These are phyloP conservation scores for Alfaro cultratus DNA, from an alignment of 2,797 vertebrate genomes.

Conservation along the genomic window DNA sequence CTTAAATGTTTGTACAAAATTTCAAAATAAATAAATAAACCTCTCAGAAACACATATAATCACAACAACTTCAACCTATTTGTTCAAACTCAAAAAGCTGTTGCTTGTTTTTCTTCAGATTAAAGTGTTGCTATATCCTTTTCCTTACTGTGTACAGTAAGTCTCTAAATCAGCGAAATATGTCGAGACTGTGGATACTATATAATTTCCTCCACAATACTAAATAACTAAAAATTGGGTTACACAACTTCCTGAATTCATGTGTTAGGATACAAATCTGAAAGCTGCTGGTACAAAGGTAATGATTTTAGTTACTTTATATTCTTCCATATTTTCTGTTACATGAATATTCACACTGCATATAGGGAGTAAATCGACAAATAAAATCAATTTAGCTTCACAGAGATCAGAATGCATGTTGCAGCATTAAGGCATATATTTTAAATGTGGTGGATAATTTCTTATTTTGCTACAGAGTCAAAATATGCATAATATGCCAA, in stretches of 20 bases:
- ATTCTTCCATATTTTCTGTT: background rate
- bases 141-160: background rate
- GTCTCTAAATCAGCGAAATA: background rate
- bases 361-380: background rate
- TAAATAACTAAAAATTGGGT: background rate
- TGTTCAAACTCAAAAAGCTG: background rate
- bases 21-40: constrained; percentile 8
- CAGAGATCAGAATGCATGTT: background rate
- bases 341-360: background rate
- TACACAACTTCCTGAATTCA: background rate
- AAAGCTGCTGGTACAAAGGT: background rate
- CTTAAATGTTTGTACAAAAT: constrained; percentile 6
- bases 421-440: background rate
- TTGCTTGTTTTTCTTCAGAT: background rate
- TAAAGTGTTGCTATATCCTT: background rate
- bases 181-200: no score
- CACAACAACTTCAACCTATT: background rate
- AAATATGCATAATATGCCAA: background rate
- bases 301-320: background rate
- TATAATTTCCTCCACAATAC: background rate
- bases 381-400: background rate
- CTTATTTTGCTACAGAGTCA: background rate
- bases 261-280: background rate
- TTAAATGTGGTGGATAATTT: background rate
- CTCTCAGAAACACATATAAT: constrained; percentile 23